Base-by-base conservation (phyloP, 1,140 invertebrate genomes). In the Pteromalus puparum region DNA sequence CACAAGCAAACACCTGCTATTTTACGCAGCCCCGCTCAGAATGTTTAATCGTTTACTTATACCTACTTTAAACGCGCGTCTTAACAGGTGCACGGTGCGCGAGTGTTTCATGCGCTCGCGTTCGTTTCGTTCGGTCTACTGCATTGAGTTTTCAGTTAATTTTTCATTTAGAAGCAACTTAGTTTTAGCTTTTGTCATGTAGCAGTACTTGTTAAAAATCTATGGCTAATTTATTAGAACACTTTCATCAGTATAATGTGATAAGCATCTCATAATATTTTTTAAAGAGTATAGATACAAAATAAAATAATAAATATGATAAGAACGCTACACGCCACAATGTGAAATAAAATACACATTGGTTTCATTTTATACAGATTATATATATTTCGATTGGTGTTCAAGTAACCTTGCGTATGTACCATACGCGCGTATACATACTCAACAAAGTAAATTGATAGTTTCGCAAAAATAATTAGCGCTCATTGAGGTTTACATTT, bases 61-160 rank as follows among this genome's bases (percentile, higher is more conserved):
- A 34, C 26, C 24, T 61, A 77, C 21, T 18, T 30, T 34, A 30
- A 65, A 48, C 74, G 53, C 77, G n/a, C 18, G 21, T 28, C 10
- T 68, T 79, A 79, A 79, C 77, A 79, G 77, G 77, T 79, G 77
- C 65, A 78, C 18, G n/a, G n/a, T 6, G 18, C 6, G n/a, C 53
- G 53, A 21, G 53, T 61, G 46, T 48, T 48, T 18, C 46, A 61
- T 61, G 1, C 21, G 18, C 5, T 61, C 18, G 53, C 18, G 53
- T 53, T 53, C 4, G 15, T 61, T 61, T 61, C 21, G 53, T 61
- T n/a, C 53, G 18, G 6, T 61, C 18, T 61, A 21, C 21, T 61
- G 21, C 21, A 7, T 61, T 18, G 18, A 61, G 53, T 21, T 42
- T n/a, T 6, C 21, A 2, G 53, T 21, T 21, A 21, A 6, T 7